Evolutionary conservation across 2,113 vertebrate species (phyloP).

Genomic region (Elgaria multicarinata): DNA sequence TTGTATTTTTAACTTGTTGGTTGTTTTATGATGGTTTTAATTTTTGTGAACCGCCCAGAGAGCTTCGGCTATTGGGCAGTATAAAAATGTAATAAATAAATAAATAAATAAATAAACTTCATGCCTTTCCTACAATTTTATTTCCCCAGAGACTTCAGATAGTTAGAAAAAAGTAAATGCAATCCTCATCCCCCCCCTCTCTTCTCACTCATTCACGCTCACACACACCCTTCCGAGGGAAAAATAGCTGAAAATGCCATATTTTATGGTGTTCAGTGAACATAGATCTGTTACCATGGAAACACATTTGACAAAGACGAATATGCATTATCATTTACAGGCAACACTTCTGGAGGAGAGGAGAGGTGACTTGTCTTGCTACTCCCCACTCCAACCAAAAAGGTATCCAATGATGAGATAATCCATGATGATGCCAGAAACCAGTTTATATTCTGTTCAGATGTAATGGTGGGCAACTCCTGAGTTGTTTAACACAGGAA

Average conservation of each 20-base stretch:
- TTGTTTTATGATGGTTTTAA: no score
- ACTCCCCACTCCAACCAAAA: background rate
- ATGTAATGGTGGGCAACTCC: no score
- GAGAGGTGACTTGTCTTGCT: background rate
- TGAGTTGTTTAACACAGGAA: no score
- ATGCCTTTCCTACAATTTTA: background rate
- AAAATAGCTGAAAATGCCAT: conserved; percentile 39
- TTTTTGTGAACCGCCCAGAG: no score
- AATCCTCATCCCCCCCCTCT: background rate
- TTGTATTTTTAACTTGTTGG: no score
- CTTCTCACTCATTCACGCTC: background rate
- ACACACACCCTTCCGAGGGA: background rate
- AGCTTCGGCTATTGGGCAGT: no score
- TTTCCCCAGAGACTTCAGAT: conserved; percentile 20
- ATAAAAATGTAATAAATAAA: no score
- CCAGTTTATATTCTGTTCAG: no score
- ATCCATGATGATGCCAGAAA: background rate
- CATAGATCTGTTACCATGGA: conserved; percentile 64
- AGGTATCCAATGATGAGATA: background rate
- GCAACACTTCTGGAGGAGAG: conserved; percentile 16
- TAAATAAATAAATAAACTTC: no score
- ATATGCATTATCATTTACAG: conserved; percentile 41
- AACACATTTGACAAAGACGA: conserved; percentile 62
- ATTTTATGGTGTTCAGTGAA: conserved; percentile 53
- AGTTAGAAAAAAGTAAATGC: conserved; percentile 10